Evolutionary conservation across 1,140 invertebrate species (phyloP).

Genomic region (Nilaparvata lugens): DNA sequence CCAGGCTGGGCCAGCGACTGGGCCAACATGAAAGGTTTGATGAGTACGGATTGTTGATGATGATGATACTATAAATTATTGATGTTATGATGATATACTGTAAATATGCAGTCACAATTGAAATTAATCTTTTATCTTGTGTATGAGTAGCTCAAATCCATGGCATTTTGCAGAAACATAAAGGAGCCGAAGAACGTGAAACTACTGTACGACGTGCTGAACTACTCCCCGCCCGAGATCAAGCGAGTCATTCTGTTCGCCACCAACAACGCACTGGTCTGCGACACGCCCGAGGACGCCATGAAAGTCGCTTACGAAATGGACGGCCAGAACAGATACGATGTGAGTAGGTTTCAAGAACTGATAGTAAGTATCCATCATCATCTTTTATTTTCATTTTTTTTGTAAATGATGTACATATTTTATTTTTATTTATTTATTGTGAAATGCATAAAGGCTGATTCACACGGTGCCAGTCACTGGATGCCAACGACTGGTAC

Average conservation of each 20-base stretch:
- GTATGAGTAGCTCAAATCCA: too few species aligned
- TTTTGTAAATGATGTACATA: slow-evolving; percentile 54
- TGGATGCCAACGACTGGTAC: too few species aligned
- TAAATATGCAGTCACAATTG: too few species aligned
- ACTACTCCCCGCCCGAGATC: slow-evolving; percentile 89
- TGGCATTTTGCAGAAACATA: slow-evolving; percentile 62
- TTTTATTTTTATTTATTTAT: slow-evolving; percentile 15
- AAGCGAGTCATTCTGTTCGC: slow-evolving; percentile 97
- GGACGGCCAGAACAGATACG: slow-evolving; percentile 64
- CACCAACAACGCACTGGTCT: slow-evolving; percentile 97
- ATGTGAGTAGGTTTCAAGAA: slow-evolving; percentile 44
- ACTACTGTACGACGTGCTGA: slow-evolving; percentile 92
- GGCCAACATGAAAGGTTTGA: too few species aligned
- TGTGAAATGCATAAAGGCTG: too few species aligned
- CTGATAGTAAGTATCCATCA: not conserved
- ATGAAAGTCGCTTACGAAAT: slow-evolving; percentile 95
- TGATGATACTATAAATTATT: too few species aligned
- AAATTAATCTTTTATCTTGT: too few species aligned
- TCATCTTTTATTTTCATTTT: not conserved
- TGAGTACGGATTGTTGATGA: too few species aligned
- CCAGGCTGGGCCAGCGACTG: too few species aligned
- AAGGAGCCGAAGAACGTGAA: slow-evolving; percentile 92
- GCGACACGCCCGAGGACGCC: slow-evolving; percentile 95
- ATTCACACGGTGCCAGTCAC: too few species aligned
- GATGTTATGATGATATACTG: too few species aligned